Base-by-base conservation (phyloP, 1,140 invertebrate genomes). In the Hestina assimilis region DNA sequence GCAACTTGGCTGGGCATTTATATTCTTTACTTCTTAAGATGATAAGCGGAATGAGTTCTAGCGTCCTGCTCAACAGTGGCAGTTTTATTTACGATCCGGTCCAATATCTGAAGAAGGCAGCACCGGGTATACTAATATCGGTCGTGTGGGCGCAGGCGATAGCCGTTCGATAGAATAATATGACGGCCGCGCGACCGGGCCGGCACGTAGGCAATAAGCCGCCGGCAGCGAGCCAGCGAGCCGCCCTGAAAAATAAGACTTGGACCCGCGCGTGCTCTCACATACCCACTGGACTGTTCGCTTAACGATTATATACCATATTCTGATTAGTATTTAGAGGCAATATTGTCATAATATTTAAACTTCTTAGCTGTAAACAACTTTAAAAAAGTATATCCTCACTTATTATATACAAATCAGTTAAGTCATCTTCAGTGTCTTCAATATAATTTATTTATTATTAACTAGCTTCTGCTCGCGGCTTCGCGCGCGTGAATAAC, bases 191-290 rank as follows among this genome's bases (percentile, higher is more conserved):
- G 75, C 66, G 69, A 63, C 69, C 77, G 71, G 64, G 57, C 68
- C 67, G 73, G 79, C 83, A 87, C 83, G 83, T 87, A 85, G 77
- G 82, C 83, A 87, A 87, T 87, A 87, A 87, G 83, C 81, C 67
- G 61, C 72, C 66, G 78, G 76, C 77, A 76, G 54, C 52, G 67
- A 55, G 75, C 80, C 79, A 75, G 64, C 60, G 65, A 67, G 65
- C 72, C 69, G 73, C 57, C 59, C 74, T 71, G 76, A 75, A 79
- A 82, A 87, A 86, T 86, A 82, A 83, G 80, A 83, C 64, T 63
- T 63, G 69, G 64, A 75, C 48, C 57, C 67, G 55, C 60, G 67
- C 64, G 68, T 70, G 64, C 63, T 50, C 46, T 41, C 48, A 55
- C 56, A 59, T 65, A 65, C 52, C 31, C 52, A 24, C 35, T 41